phyloP scores from a whole-genome alignment of 2,888 invertebrate genomes.

The Melanargia galathea region DNA sequence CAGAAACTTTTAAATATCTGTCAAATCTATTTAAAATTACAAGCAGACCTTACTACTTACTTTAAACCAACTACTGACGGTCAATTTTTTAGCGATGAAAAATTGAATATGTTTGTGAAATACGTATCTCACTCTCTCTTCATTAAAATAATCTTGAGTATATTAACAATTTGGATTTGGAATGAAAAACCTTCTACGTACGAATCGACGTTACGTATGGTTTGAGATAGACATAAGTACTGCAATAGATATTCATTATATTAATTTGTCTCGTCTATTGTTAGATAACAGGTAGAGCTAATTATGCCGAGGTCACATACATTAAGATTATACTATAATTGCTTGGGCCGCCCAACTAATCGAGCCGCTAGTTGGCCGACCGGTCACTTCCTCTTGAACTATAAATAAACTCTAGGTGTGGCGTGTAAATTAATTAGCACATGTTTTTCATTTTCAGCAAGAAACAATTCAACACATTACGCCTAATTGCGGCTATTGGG shows the following conservation, averaged over 20 bases:
- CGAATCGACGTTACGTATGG: no score
- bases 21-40: no score
- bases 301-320: slow-evolving; percentile 43
- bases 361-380: slow-evolving; percentile 39
- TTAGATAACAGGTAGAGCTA: slow-evolving; percentile 38
- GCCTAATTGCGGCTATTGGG: slow-evolving; percentile 55
- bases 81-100: no score
- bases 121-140: no score
- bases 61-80: no score
- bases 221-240: neutral
- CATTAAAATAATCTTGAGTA: neutral
- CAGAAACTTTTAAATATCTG: no score
- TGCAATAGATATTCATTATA: slow-evolving; percentile 2
- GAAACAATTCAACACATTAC: slow-evolving; percentile 52
- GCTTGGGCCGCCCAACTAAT: slow-evolving; percentile 38
- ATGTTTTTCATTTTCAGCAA: slow-evolving; percentile 49
- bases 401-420: slow-evolving; percentile 46
- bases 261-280: slow-evolving; percentile 27
- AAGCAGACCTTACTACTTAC: no score
- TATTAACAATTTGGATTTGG: neutral
- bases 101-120: no score
- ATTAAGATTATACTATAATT: slow-evolving; percentile 46
- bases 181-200: no score
- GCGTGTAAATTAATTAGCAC: slow-evolving; percentile 48
- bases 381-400: slow-evolving; percentile 44